phyloP scores from a whole-genome alignment of 2,888 invertebrate genomes.

The Phortica okadai region DNA sequence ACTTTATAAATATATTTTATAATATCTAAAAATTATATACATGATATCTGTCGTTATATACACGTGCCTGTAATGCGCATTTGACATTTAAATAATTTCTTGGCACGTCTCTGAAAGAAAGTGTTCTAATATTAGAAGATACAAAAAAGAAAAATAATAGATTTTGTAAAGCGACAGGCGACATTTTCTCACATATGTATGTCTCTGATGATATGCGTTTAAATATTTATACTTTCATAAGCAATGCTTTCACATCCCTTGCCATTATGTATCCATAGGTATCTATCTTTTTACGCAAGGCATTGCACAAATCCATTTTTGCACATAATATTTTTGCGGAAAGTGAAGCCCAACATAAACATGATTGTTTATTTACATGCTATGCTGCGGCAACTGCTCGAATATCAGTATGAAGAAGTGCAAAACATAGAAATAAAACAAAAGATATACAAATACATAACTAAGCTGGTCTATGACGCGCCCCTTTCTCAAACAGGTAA shows the following conservation, averaged over 20 bases:
- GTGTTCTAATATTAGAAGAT: conserved; percentile 21
- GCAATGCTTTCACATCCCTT: neutral
- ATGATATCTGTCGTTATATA: conserved; percentile 3
- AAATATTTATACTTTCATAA: neutral
- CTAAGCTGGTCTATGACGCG: neutral
- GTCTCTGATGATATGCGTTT: neutral
- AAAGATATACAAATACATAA: conserved; percentile 3
- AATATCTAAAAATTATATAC: neutral
- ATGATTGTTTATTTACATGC: neutral
- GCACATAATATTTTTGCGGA: neutral
- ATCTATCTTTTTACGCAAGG: neutral
- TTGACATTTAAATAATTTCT: conserved; percentile 47
- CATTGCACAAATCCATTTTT: conserved; percentile 1
- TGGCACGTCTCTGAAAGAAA: conserved; percentile 36
- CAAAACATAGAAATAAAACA: neutral
- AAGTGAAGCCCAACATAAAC: conserved; percentile 28
- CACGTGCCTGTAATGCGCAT: conserved; percentile 17
- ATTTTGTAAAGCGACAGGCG: neutral
- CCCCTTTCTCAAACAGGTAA: neutral
- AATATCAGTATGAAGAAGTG: neutral
- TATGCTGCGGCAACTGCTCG: neutral
- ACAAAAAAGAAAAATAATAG: neutral
- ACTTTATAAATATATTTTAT: conserved; percentile 1
- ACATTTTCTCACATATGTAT: conserved; percentile 1
- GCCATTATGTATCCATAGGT: neutral